Conservation (phyloP, 2,113 vertebrate species). For the Sphyrna mokarran region DNA sequence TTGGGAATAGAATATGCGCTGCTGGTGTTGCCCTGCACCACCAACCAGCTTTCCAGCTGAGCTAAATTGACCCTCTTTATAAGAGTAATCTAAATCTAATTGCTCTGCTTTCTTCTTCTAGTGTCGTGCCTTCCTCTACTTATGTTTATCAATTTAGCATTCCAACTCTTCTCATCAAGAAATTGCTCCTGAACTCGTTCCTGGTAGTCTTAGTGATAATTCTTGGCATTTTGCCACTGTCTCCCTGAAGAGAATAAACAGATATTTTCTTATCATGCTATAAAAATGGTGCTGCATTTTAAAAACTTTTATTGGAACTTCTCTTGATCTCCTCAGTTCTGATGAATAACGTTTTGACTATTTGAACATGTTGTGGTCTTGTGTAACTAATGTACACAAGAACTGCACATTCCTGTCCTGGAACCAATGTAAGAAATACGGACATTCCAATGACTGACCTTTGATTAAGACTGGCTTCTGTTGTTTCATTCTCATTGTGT, state of each 20-base stretch:
- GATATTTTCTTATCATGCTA: not conserved
- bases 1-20: no score
- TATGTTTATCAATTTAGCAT: not conserved
- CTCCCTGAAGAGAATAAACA: not conserved
- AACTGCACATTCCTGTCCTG: not conserved
- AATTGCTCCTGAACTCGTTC: not conserved
- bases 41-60: no score
- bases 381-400: not conserved
- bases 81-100: not conserved
- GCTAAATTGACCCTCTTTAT: not conserved
- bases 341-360: not conserved
- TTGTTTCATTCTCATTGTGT: not conserved
- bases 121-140: not conserved
- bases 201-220: not conserved
- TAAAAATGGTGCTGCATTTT: not conserved
- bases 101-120: not conserved
- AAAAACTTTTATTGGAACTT: not conserved
- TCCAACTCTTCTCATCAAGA: not conserved
- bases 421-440: not conserved
- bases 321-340: not conserved
- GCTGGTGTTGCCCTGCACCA: no score
- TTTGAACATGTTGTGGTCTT: not conserved
- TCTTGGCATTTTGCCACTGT: not conserved
- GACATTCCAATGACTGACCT: not conserved
- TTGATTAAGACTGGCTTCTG: not conserved